Evolutionary conservation across 2,113 vertebrate genomes (phyloP).

Genomic region (Ivindomyrus marchei): DNA sequence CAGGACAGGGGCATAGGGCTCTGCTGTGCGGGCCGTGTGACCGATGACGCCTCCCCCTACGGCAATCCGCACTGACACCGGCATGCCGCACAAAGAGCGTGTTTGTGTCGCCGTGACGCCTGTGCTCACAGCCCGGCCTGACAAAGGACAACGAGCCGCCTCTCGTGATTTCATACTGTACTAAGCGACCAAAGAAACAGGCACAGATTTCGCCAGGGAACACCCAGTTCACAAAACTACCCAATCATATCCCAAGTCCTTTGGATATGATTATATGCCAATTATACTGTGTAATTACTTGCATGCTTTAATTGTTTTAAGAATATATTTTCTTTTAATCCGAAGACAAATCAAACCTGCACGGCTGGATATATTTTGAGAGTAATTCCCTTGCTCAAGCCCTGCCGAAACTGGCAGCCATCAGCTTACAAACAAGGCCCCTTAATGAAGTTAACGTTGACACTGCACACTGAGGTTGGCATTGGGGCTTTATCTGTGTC

Average conservation of each 20-base stretch:
- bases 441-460: background rate
- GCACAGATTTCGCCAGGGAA: background rate
- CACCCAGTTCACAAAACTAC: background rate
- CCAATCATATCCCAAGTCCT: background rate
- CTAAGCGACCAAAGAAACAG: background rate
- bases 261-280: background rate
- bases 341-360: background rate
- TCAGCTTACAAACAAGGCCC: background rate
- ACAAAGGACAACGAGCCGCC: background rate
- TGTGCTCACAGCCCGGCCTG: background rate
- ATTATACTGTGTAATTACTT: background rate
- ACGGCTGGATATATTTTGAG: background rate
- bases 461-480: background rate
- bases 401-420: background rate
- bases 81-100: background rate
- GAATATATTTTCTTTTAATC: background rate
- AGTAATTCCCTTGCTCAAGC: background rate
- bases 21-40: background rate
- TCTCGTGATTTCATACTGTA: background rate
- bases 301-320: background rate
- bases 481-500: background rate
- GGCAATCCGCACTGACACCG: background rate
- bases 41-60: background rate
- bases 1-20: background rate
- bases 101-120: background rate